Evolutionary conservation across 2,113 vertebrate genomes (phyloP).

Genomic region (Lophotis ruficrista): DNA sequence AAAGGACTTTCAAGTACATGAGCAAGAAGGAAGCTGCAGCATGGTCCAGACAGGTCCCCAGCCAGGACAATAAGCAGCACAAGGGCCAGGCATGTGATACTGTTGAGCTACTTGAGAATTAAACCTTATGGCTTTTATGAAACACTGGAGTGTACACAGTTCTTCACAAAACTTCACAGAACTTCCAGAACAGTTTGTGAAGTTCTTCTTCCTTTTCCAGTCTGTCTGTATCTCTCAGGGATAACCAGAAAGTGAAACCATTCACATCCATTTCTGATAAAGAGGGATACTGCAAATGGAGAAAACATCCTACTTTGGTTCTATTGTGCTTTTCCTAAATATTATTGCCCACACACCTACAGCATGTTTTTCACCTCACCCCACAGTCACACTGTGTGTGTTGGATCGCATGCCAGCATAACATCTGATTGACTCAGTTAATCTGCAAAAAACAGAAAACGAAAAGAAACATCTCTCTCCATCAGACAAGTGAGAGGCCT

Average conservation of each 20-base stretch:
- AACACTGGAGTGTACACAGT: rapidly evolving
- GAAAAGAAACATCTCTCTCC: not conserved
- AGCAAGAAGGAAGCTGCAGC: not conserved
- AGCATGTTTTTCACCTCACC: not conserved
- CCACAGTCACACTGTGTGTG: no score
- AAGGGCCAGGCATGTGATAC: not conserved
- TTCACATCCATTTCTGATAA: not conserved
- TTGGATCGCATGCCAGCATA: not conserved
- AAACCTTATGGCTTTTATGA: not conserved
- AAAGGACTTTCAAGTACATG: not conserved
- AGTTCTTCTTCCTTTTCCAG: not conserved
- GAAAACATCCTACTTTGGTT: not conserved
- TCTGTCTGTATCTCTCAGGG: not conserved
- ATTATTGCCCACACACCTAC: not conserved
- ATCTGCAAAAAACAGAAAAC: not conserved
- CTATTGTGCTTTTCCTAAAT: not conserved
- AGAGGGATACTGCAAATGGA: not conserved
- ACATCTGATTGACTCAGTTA: not conserved
- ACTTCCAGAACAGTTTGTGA: not conserved
- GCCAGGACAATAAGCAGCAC: not conserved
- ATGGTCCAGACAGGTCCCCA: not conserved
- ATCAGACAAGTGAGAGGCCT: not conserved
- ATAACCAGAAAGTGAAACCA: not conserved
- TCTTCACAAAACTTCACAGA: no score
- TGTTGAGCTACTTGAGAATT: not conserved